Conservation (phyloP, 2,113 vertebrate species). For the Onychorhynchus coronatus region DNA sequence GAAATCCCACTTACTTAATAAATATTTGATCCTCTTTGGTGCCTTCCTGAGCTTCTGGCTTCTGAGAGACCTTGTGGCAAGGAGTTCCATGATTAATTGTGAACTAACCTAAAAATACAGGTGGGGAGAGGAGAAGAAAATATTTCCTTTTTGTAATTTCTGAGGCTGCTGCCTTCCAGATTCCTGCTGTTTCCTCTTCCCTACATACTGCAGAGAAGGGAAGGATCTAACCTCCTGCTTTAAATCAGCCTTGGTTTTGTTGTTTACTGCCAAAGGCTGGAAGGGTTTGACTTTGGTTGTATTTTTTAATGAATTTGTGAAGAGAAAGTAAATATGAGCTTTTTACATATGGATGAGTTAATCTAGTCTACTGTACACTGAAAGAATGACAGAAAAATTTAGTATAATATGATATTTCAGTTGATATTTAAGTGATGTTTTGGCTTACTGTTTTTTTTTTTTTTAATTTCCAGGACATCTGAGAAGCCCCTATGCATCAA, state of each 20-base stretch:
- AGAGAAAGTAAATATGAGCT: not conserved
- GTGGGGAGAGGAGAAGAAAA: not conserved
- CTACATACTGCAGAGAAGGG: not conserved
- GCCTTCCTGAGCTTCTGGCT: not conserved
- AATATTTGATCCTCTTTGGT: not conserved
- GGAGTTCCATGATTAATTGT: not conserved
- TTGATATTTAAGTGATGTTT: not conserved
- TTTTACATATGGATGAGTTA: not conserved
- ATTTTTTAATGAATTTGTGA: not conserved
- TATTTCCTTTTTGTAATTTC: not conserved
- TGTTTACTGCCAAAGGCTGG: not conserved
- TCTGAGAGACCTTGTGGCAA: not conserved
- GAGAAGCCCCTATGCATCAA: not conserved
- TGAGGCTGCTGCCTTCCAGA: not conserved
- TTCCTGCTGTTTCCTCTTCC: not conserved
- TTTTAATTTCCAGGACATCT: not conserved
- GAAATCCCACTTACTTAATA: not conserved
- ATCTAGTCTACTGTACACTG: not conserved
- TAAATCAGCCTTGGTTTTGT: not conserved
- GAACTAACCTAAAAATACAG: not conserved
- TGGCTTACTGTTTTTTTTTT: not conserved
- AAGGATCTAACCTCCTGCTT: not conserved
- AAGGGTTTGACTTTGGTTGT: not conserved
- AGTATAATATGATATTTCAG: not conserved
- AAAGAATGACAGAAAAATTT: not conserved